Conservation (phyloP, 2,797 vertebrate species). For the Champsocephalus gunnari region DNA sequence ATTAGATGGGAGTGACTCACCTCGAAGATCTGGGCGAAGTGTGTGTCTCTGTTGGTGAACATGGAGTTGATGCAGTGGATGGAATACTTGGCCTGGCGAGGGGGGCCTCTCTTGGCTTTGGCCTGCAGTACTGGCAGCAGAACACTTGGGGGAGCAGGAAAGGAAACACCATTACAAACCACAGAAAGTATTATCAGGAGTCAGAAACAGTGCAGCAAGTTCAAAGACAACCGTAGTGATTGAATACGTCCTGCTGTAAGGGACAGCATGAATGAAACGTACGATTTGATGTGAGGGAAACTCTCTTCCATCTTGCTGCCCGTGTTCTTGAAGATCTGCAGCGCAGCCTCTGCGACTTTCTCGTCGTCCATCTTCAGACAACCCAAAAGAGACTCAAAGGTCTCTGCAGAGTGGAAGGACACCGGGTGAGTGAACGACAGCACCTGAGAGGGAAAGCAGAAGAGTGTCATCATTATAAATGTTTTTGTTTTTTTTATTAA, state of each 20-base stretch:
- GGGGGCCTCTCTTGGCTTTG: constrained; percentile 97
- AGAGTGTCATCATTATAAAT: too few species aligned
- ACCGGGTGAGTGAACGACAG: constrained; percentile 98
- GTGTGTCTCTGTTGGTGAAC: constrained; percentile 98
- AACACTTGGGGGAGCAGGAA: constrained; percentile 83
- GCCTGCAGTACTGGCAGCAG: constrained; percentile 96
- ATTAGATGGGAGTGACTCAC: constrained; percentile 76
- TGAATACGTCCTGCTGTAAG: not conserved
- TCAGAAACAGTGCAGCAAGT: not conserved
- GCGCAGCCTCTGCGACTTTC: constrained; percentile 97
- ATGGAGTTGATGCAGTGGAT: constrained; percentile 98
- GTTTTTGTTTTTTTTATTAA: not conserved
- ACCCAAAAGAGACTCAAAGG: constrained; percentile 96
- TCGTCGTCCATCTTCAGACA: constrained; percentile 99
- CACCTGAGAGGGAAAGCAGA: constrained; percentile 82
- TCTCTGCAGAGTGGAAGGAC: constrained; percentile 99
- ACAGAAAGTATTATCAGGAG: not conserved
- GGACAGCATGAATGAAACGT: constrained; percentile 64
- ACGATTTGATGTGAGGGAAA: constrained; percentile 98
- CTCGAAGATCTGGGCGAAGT: constrained; percentile 99
- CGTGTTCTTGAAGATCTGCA: constrained; percentile 99
- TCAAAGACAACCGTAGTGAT: not conserved
- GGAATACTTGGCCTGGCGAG: constrained; percentile 97
- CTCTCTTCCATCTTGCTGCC: constrained; percentile 97
- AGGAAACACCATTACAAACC: constrained; percentile 23